These are phyloP conservation scores for Mirza zaza DNA, from an alignment of 2,113 vertebrate genomes.

Conservation along the genomic window DNA sequence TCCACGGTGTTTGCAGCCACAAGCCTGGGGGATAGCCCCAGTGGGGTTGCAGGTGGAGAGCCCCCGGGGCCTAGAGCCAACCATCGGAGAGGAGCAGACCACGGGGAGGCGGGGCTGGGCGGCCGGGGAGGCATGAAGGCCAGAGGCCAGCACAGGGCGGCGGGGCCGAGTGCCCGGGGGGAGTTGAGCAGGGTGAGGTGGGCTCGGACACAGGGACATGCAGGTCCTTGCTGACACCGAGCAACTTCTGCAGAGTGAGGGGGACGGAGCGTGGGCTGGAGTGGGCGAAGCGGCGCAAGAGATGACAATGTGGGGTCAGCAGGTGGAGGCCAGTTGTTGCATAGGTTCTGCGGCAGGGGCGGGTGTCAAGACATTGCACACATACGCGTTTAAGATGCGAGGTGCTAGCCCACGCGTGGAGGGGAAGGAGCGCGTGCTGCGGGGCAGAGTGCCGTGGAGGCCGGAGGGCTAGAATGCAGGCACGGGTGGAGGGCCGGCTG, in stretches of 20 bases:
- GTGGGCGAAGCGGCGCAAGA: not conserved
- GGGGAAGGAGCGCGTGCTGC: not conserved
- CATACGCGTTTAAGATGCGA: not conserved
- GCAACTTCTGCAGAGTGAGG: not conserved
- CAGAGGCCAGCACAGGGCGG: not conserved
- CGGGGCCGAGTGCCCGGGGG: not conserved
- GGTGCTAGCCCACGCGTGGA: not conserved
- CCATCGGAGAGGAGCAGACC: too few species aligned
- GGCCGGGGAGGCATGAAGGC: not conserved
- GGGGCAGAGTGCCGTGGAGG: not conserved
- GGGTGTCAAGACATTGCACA: not conserved
- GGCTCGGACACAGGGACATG: not conserved
- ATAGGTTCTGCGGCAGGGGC: not conserved
- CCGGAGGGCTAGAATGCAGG: not conserved
- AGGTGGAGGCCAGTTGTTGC: not conserved
- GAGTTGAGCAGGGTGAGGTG: not conserved
- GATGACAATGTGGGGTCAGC: not conserved
- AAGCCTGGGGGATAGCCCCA: not conserved
- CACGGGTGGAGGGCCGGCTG: not conserved
- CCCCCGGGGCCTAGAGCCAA: not conserved
- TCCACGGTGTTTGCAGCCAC: not conserved
- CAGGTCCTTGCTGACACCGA: not conserved
- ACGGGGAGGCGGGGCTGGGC: not conserved
- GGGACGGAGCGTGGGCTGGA: not conserved
- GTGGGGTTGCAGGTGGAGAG: too few species aligned